These are phyloP conservation scores for Crotalus helleri DNA, from an alignment of 2,113 vertebrate genomes.

Conservation along the genomic window DNA sequence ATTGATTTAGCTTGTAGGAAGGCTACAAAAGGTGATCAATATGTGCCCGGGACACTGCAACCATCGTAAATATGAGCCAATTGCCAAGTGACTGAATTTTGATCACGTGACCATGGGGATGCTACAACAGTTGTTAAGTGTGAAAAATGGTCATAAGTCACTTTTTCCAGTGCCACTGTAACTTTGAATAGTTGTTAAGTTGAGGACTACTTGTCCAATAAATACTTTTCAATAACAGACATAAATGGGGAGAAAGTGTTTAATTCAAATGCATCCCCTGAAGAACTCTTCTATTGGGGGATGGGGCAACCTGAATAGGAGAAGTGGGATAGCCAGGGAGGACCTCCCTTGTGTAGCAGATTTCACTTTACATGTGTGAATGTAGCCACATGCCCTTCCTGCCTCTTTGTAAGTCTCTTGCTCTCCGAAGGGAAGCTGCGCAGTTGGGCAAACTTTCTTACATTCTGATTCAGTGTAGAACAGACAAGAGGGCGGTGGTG, in stretches of 20 bases:
- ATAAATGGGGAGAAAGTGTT: neutral
- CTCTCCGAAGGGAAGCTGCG: no score
- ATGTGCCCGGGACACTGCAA: neutral
- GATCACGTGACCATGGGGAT: no score
- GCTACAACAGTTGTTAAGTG: neutral
- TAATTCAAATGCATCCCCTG: neutral
- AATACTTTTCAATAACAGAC: neutral
- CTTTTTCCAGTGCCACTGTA: neutral
- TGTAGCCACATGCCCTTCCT: no score
- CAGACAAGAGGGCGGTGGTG: no score
- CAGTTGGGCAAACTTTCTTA: no score
- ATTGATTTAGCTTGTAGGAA: neutral
- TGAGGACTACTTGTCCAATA: neutral
- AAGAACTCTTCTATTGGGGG: neutral
- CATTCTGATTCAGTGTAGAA: no score
- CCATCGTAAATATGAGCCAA: no score
- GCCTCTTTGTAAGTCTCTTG: no score
- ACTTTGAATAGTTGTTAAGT: neutral
- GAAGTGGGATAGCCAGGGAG: no score
- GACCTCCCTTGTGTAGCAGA: no score
- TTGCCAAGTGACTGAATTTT: no score
- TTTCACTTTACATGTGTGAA: no score
- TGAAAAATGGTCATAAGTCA: neutral
- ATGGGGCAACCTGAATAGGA: neutral
- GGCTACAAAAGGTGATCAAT: neutral